Evolutionary conservation across 2,113 vertebrate species (phyloP), one percentile per base, ranked within the genome.

Genomic region (Apus apus): DNA sequence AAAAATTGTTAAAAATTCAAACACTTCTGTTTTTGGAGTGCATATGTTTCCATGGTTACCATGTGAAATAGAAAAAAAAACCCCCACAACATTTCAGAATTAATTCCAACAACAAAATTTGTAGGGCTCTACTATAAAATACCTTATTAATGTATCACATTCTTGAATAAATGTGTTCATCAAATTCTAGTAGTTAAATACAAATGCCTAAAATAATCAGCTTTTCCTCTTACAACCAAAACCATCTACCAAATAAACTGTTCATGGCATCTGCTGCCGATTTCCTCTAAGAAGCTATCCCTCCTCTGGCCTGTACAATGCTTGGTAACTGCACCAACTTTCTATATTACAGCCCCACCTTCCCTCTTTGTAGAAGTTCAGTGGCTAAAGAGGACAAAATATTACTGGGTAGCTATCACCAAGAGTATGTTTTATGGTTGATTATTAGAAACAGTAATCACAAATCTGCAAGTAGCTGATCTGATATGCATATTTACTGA

Each of bases 91-190:
- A 61, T 58, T 95, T 91, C 82, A 89, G 88, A 96, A 90, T 80
- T 40, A 94, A 40, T 70, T 93, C 56, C 20, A 93, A 78, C 65
- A 95, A 83, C n/a, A 76, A 81, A 90, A 90, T 94, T 93, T 89
- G 38, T 81, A 84, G 68, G 48, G 22, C 73, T 89, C 38, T 73
- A 90, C 68, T 87, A 65, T 22, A 81, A 94, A 74, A 36, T 71
- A 71, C 8, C 29, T 51, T 72, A 34, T 53, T 91, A 86, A 76
- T 30, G 11, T 45, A 82, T 60, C 43, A 54, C 16, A 68, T 72
- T 80, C 60, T 48, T 77, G 11, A 79, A 20, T 19, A 83, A 73
- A 87, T 9, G 4, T 66, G 77, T 43, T 87, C 40, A 72, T 29
- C 13, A 60, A 65, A 58, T 84, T 90, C 60, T 65, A 48, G 26